Percentiles rank a stretch among this genome's conserved stretches.
Conservation (phyloP, 2,888 invertebrate species). For the Proisotoma minuta region DNA sequence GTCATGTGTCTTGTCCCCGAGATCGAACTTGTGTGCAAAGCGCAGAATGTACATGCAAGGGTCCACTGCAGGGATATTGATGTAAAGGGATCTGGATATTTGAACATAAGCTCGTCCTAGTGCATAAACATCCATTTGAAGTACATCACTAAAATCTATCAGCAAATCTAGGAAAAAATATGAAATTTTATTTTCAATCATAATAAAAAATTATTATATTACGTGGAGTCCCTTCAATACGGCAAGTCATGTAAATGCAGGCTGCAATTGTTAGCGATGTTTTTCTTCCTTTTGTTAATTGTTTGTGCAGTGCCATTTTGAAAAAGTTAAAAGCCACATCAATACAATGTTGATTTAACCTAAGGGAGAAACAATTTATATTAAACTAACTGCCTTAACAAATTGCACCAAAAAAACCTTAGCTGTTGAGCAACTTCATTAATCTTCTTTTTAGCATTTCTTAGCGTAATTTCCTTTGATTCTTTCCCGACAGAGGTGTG, state of each 20-base stretch:
- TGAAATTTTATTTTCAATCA: background rate
- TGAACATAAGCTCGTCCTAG: conserved; percentile 87
- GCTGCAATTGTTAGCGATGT: conserved; percentile 90
- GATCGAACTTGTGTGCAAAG: conserved; percentile 87
- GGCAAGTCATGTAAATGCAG: conserved; percentile 94
- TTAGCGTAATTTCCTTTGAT: conserved; percentile 85
- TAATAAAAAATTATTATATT: conserved; percentile 50
- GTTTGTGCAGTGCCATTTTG: conserved; percentile 77
- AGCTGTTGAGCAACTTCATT: conserved; percentile 80
- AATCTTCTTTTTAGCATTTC: conserved; percentile 81
- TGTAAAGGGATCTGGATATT: conserved; percentile 80
- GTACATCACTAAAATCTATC: conserved; percentile 95
- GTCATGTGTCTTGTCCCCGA: conserved; percentile 87
- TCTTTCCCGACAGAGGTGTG: conserved; percentile 77
- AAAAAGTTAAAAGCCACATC: conserved; percentile 92
- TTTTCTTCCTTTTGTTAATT: conserved; percentile 84
- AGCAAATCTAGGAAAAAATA: conserved; percentile 66
- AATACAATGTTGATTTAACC: conserved; percentile 82
- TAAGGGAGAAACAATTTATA: conserved; percentile 36
- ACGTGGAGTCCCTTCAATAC: conserved; percentile 92
- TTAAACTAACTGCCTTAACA: background rate
- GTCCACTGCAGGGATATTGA: conserved; percentile 85
- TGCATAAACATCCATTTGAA: conserved; percentile 93
- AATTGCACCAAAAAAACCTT: conserved; percentile 50
- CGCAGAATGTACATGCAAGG: conserved; percentile 93